phyloP scores from a whole-genome alignment of 1,140 invertebrate genomes.

The Bombus superbus region DNA sequence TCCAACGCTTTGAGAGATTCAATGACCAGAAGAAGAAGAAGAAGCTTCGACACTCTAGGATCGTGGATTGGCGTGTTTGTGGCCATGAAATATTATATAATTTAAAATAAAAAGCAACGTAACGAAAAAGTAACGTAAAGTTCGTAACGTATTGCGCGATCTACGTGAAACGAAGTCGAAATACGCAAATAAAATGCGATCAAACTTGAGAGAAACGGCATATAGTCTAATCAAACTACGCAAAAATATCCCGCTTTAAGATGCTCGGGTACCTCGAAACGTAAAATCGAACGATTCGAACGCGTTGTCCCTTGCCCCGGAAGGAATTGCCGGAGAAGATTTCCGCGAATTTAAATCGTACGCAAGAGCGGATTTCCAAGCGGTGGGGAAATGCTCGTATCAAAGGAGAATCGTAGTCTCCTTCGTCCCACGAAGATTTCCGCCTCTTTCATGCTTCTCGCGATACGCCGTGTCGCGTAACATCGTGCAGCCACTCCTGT shows the following conservation, averaged over 20 bases:
- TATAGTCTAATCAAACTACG: too few relatives aligned
- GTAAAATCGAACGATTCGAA: slow-evolving; percentile 9
- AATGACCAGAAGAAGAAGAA: too few relatives aligned
- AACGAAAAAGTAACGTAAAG: too few relatives aligned
- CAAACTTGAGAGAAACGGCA: too few relatives aligned
- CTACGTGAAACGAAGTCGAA: too few relatives aligned
- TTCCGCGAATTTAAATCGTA: slow-evolving; percentile 3
- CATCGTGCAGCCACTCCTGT: not conserved
- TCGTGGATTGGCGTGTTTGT: too few relatives aligned
- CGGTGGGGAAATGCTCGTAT: slow-evolving; percentile 8
- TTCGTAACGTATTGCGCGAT: too few relatives aligned
- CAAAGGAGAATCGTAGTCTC: slow-evolving; percentile 2
- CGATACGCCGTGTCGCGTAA: slow-evolving; percentile 1
- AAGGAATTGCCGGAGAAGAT: slow-evolving; percentile 17
- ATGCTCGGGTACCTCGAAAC: not conserved
- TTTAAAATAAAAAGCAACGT: too few relatives aligned
- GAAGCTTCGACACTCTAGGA: too few relatives aligned
- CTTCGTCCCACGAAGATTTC: not conserved
- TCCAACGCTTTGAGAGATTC: too few relatives aligned
- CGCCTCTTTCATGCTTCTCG: not conserved
- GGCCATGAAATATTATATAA: too few relatives aligned
- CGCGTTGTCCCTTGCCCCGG: not conserved
- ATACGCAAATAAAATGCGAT: too few relatives aligned
- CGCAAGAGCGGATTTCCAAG: not conserved
- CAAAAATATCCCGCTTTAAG: not conserved